Percentiles rank a stretch among this genome's conserved stretches.
Evolutionary conservation across 2,888 invertebrate genomes (phyloP).

Genomic region (Hypena proboscidalis): DNA sequence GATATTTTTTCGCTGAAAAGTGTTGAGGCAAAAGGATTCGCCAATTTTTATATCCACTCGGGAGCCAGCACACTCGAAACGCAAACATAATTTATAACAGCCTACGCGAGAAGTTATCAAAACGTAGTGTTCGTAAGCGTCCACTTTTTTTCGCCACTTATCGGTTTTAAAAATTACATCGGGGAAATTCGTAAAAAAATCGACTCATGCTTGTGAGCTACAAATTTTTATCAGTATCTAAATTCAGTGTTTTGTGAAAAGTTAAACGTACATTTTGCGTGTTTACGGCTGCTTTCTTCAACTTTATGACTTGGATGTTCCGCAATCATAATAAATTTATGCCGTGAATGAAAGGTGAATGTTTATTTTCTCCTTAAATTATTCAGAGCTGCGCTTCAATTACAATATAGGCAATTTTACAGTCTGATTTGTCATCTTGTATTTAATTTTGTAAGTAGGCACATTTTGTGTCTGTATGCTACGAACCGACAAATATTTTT

Average conservation of each 20-base stretch:
- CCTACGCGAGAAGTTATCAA: conserved; percentile 29
- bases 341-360: background rate
- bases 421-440: conserved; percentile 4
- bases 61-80: conserved; percentile 25
- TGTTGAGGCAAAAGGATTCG: conserved; percentile 7
- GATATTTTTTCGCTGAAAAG: conserved; percentile 13
- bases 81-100: conserved; percentile 30
- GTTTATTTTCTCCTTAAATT: conserved; percentile 20
- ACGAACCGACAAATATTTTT: conserved; percentile 22
- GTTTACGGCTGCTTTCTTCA: conserved; percentile 23
- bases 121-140: conserved; percentile 24
- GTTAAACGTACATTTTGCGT: conserved; percentile 20
- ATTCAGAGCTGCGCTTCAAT: background rate
- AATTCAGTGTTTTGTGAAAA: conserved; percentile 10
- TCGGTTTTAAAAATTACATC: conserved; percentile 28
- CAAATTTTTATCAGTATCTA: background rate
- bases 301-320: conserved; percentile 19
- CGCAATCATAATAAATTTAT: conserved; percentile 3
- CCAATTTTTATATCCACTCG: conserved; percentile 21
- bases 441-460: conserved; percentile 45
- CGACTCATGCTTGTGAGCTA: background rate
- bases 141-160: conserved; percentile 33
- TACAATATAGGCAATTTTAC: conserved; percentile 3
- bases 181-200: conserved; percentile 24
- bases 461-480: conserved; percentile 32